Evolutionary conservation across 2,888 invertebrate species (phyloP).

Genomic region (Dermolepida albohirtum): DNA sequence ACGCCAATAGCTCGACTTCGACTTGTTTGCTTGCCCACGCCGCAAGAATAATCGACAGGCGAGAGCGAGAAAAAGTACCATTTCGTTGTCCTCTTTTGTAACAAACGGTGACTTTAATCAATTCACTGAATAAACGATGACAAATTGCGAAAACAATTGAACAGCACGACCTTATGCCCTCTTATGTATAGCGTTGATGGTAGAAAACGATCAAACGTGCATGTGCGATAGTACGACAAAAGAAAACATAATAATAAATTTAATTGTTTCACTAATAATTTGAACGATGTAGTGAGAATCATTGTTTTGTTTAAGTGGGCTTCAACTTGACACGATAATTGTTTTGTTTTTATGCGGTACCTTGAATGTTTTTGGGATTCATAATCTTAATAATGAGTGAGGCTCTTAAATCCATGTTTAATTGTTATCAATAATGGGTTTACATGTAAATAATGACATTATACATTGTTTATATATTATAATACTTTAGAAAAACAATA

Average conservation of each 20-base stretch:
- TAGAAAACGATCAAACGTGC: not conserved
- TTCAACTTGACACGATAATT: too few relatives aligned
- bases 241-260: conserved; percentile 21
- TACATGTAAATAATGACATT: too few relatives aligned
- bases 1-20: too few relatives aligned
- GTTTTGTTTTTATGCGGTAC: too few relatives aligned
- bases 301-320: not conserved
- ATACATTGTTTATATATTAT: too few relatives aligned
- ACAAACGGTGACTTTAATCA: conserved; percentile 12
- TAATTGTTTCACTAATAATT: conserved; percentile 17
- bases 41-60: not conserved
- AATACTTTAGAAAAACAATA: too few relatives aligned
- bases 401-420: too few relatives aligned
- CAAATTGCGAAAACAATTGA: conserved; percentile 34
- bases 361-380: too few relatives aligned
- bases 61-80: not conserved
- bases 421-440: too few relatives aligned
- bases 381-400: too few relatives aligned
- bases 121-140: conserved; percentile 30
- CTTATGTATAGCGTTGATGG: not conserved
- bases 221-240: not conserved
- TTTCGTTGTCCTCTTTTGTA: not conserved
- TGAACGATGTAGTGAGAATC: conserved; percentile 11
- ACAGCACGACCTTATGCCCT: conserved; percentile 17
- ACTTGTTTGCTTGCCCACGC: too few relatives aligned